Evolutionary conservation across 2,888 invertebrate species (phyloP), one percentile per base, ranked within the genome.

Genomic region (Perizoma affinitatum): DNA sequence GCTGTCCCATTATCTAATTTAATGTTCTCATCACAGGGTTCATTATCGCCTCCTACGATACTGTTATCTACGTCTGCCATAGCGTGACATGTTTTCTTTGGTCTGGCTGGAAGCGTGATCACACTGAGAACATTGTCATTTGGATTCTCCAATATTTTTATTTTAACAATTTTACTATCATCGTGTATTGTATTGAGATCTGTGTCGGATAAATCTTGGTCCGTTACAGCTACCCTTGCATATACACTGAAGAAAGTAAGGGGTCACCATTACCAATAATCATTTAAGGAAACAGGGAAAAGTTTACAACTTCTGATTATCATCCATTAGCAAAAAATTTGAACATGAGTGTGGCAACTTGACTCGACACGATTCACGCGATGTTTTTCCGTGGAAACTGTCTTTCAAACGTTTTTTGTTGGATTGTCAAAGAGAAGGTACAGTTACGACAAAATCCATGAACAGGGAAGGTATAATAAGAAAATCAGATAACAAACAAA

Each of bases 1-100:
- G 88, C 82, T 38, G 77, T 77, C 5, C 82, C 84, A 69, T 80
- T 82, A 46, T 84, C 79, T 43, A 72, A 57, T 56, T 73, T 76
- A 59, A 9, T 9, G 8, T 65, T 58, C 35, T 66, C 54, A 0
- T 9, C 53, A 65, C 67, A 72, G 52, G 73, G 53, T 11, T 66
- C 61, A 60, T 48, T 59, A 56, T 59, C 70, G 11, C 43, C 56
- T 55, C 46, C 48, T 33, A 68, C 59, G 48, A 67, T 59, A 55
- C 69, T 71, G 41, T 72, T 70, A 42, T 63, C 55, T 41, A 73
- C 40, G 50, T 71, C 70, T 61, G 56, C 54, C 11, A n/a, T 50
- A 57, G 44, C 52, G 22, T 11, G 54, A 40, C 71, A 72, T 6
- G 52, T 58, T 58, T 58, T 68, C 44, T 63, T 63, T 43, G 44